phyloP scores from a whole-genome alignment of 2,113 vertebrate genomes.

The Aspiorhynchus laticeps region DNA sequence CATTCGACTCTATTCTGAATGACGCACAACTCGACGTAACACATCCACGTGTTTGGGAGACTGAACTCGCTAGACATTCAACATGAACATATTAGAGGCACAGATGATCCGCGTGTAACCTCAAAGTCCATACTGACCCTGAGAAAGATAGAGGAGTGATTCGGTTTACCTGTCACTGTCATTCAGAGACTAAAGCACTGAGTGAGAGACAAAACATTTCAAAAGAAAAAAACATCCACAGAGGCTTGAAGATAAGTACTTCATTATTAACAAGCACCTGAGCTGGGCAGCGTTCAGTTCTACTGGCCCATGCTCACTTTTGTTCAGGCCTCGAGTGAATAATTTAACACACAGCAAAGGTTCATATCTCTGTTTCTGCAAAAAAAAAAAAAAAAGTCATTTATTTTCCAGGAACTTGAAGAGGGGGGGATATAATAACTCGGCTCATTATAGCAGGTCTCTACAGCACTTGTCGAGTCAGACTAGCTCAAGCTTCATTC shows the following conservation, averaged over 20 bases:
- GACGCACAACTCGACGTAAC: not conserved
- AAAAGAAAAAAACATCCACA: not conserved
- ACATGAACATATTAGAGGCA: not conserved
- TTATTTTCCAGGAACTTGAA: slow-evolving; percentile 41
- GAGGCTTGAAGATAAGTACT: slow-evolving; percentile 6
- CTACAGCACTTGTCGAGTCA: not conserved
- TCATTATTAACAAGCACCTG: slow-evolving; percentile 59
- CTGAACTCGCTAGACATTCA: not conserved
- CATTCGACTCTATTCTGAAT: not conserved
- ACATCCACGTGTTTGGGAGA: not conserved
- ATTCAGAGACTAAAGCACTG: not conserved
- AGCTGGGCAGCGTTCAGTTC: slow-evolving; percentile 34
- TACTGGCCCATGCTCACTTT: slow-evolving; percentile 3
- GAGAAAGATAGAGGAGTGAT: too few relatives aligned
- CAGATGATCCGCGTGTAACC: not conserved
- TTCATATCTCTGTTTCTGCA: slow-evolving; percentile 44
- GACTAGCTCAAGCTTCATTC: not conserved
- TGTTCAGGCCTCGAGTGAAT: slow-evolving; percentile 48
- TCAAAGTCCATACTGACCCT: not conserved
- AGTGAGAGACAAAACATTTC: not conserved
- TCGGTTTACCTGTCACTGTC: not conserved
- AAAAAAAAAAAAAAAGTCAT: not conserved
- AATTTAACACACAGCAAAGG: slow-evolving; percentile 52
- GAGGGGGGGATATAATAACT: slow-evolving; percentile 31
- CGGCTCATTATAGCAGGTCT: slow-evolving; percentile 14